Evolutionary conservation across 2,113 vertebrate genomes (phyloP), one percentile per base, ranked within the genome.

Genomic region (Leptobrachium leishanense): DNA sequence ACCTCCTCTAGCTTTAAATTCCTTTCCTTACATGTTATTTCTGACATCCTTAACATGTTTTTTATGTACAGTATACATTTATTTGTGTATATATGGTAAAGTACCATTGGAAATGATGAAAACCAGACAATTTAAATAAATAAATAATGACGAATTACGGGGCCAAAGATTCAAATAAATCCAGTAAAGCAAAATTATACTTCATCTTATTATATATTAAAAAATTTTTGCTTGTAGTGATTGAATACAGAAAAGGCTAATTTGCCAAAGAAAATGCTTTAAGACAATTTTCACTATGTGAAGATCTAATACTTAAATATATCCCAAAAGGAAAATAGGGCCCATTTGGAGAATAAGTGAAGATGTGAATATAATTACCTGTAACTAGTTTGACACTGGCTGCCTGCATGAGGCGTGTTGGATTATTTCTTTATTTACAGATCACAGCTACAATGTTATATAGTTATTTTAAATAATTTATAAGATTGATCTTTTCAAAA

Each of bases 391-490:
- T 82, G 83, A 81, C 84, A 84, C 84, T 75, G 75, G 41, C 42
- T 68, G 54, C 87, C 88, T 68, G 79, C 41, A 20, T 84, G 83
- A 83, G 83, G 78, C 64, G 83, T 77, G 72, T 74, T 1, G 67
- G 31, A 82, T 80, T 84, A 76, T 84, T 85, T 90, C 77, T 84
- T 86, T 90, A 91, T 92, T 92, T 94, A 88, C 89, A 88, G 91
- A 89, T 90, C 87, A 89, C 82, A 89, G 84, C 8, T 83, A 42
- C 57, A 77, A 84, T 88, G 88, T 88, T 87, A 83, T 83, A 86
- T 91, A 90, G 88, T 90, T 90, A 87, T 85, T 90, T 89, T 90
- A 91, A 91, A 93, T 92, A 88, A 94, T 90, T 89, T 91, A 92
- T 91, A 92, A 91, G 90, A 86, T 88, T 89, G 89, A 91, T 89